These are phyloP conservation scores for Philaenus spumarius DNA, from an alignment of 1,140 invertebrate genomes.

Conservation along the genomic window DNA sequence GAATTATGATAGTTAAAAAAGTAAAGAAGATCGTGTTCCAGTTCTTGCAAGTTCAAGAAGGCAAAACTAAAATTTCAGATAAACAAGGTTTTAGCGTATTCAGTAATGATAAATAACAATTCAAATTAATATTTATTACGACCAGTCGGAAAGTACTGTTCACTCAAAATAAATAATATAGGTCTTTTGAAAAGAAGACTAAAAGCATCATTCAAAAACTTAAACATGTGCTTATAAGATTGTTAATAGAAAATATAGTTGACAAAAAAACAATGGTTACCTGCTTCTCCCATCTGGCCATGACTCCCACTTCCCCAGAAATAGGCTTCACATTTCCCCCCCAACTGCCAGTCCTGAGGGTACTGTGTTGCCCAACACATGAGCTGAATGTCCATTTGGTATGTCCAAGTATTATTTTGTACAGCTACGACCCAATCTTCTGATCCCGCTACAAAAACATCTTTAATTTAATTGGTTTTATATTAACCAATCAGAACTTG, in stretches of 20 bases:
- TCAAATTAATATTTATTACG: no score
- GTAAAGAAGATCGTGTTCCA: no score
- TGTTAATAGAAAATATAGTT: background rate
- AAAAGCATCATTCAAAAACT: background rate
- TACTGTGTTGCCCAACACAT: slow-evolving; percentile 54
- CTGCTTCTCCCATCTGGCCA: slow-evolving; percentile 55
- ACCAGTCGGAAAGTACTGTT: no score
- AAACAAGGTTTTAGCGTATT: no score
- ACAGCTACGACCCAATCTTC: slow-evolving; percentile 35
- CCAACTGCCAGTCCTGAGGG: slow-evolving; percentile 61
- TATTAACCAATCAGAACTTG: no score
- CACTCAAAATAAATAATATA: no score
- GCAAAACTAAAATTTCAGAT: no score
- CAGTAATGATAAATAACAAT: no score
- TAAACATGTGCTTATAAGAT: background rate
- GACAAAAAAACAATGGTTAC: no score
- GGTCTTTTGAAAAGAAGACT: background rate
- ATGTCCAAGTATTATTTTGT: slow-evolving; percentile 47
- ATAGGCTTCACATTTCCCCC: slow-evolving; percentile 54
- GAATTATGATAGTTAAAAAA: no score
- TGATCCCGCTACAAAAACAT: slow-evolving; percentile 19
- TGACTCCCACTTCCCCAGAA: slow-evolving; percentile 58
- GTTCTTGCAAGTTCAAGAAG: no score
- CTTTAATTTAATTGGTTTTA: no score
- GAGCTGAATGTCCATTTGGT: slow-evolving; percentile 53